Evolutionary conservation across 2,888 invertebrate genomes (phyloP).

Genomic region (Ophion ellenae): DNA sequence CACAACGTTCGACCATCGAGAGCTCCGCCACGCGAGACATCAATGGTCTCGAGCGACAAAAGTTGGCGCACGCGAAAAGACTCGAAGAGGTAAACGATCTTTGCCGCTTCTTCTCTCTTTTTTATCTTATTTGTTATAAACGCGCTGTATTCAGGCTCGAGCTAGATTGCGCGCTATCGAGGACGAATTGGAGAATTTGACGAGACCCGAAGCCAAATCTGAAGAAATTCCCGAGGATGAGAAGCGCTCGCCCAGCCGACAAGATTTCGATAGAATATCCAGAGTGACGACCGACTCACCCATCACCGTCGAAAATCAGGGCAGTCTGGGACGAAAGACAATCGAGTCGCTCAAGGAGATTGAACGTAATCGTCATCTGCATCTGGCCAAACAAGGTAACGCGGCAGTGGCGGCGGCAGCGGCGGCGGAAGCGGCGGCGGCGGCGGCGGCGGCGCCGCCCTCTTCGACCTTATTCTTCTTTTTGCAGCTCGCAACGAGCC

Average conservation of each 20-base stretch:
- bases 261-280: slow-evolving; percentile 94
- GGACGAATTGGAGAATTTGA: slow-evolving; percentile 85
- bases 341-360: slow-evolving; percentile 95
- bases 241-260: slow-evolving; percentile 89
- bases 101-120: neutral
- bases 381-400: slow-evolving; percentile 95
- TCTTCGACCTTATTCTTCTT: too few relatives aligned
- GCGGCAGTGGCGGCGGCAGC: neutral
- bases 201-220: slow-evolving; percentile 73
- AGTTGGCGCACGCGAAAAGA: slow-evolving; percentile 85
- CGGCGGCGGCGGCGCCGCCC: too few relatives aligned
- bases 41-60: slow-evolving; percentile 88
- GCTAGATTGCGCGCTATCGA: slow-evolving; percentile 88
- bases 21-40: slow-evolving; percentile 89
- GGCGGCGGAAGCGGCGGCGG: neutral
- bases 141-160: slow-evolving; percentile 84
- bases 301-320: slow-evolving; percentile 86
- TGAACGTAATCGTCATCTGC: slow-evolving; percentile 93
- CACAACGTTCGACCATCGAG: slow-evolving; percentile 87
- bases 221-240: slow-evolving; percentile 75
- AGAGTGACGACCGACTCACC: slow-evolving; percentile 94
- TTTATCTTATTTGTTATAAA: neutral
- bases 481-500: too few relatives aligned
- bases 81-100: slow-evolving; percentile 86
- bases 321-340: slow-evolving; percentile 90